Evolutionary conservation across 1,140 invertebrate species (phyloP).

Genomic region (Drosophila sp.): DNA sequence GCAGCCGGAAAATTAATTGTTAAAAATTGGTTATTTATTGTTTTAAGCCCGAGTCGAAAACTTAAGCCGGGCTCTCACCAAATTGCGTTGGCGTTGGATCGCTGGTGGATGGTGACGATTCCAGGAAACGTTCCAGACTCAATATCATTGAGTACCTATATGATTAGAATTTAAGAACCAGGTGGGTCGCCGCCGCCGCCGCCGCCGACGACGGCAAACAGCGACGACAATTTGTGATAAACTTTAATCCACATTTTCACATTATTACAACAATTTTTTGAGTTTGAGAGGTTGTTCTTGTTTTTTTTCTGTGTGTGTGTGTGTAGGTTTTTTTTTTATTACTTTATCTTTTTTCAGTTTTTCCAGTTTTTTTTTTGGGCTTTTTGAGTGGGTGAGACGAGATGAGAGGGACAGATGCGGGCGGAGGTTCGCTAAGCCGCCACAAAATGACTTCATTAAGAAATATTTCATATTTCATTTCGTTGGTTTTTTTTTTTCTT

Average conservation of each 20-base stretch:
- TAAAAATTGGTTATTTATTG: conserved; percentile 70
- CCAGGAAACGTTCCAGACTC: conserved; percentile 48
- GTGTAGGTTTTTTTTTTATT: conserved; percentile 40
- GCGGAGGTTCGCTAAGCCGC: conserved; percentile 59
- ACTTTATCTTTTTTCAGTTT: conserved; percentile 46
- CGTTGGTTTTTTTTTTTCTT: conserved; percentile 22
- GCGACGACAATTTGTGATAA: conserved; percentile 5
- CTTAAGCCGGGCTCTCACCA: conserved; percentile 33
- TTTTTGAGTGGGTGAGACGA: conserved; percentile 40
- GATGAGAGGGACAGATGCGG: conserved; percentile 32
- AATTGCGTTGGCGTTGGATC: conserved; percentile 15
- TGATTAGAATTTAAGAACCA: conserved; percentile 44
- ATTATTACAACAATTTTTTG: not conserved
- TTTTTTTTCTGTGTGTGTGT: conserved; percentile 3
- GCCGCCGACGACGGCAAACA: not conserved
- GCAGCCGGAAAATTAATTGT: conserved; percentile 73
- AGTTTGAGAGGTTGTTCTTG: conserved; percentile 26
- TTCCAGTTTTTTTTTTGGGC: conserved; percentile 25
- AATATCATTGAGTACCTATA: conserved; percentile 28
- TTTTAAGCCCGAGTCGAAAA: conserved; percentile 43
- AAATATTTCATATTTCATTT: conserved; percentile 48
- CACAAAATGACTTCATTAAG: conserved; percentile 81
- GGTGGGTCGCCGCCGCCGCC: conserved; percentile 29
- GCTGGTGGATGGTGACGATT: conserved; percentile 35
- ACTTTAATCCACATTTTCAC: conserved; percentile 11